Evolutionary conservation across 1,140 invertebrate genomes (phyloP).

Genomic region (Zaprionus tsacasi): DNA sequence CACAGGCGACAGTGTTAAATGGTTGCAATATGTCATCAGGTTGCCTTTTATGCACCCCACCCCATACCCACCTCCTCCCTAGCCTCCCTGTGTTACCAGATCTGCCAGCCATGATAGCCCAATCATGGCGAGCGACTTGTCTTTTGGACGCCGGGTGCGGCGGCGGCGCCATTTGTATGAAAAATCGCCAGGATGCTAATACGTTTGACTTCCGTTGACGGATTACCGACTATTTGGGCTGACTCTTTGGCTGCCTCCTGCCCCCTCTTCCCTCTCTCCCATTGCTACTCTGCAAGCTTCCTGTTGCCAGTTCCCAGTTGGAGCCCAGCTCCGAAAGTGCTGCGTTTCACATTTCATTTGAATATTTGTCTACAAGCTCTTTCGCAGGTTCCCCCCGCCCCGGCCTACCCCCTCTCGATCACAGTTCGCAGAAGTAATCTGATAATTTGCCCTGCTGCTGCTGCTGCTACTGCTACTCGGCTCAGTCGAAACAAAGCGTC

Average conservation of each 20-base stretch:
- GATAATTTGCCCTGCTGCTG: constrained; percentile 75
- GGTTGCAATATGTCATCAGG: constrained; percentile 84
- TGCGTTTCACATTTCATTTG: constrained; percentile 79
- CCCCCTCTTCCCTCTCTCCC: constrained; percentile 13
- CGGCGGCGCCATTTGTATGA: constrained; percentile 81
- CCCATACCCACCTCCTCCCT: neutral
- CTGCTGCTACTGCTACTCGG: constrained; percentile 30
- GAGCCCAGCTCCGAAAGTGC: constrained; percentile 58
- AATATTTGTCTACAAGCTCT: constrained; percentile 69
- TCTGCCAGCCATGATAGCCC: constrained; percentile 74
- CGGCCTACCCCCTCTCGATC: no score
- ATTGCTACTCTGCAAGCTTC: no score
- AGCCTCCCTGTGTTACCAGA: constrained; percentile 7
- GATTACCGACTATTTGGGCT: constrained; percentile 78
- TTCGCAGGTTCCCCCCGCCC: neutral
- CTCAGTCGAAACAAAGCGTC: constrained; percentile 52
- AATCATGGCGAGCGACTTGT: constrained; percentile 56
- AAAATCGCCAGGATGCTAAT: constrained; percentile 84
- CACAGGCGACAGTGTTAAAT: constrained; percentile 83
- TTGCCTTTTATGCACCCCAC: constrained; percentile 46
- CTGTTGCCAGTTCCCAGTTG: neutral
- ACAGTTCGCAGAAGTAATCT: constrained; percentile 58
- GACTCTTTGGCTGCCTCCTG: neutral
- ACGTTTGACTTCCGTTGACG: constrained; percentile 84
- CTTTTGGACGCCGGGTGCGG: constrained; percentile 36